Evolutionary conservation across 1,140 invertebrate species (phyloP), one percentile per base, ranked within the genome.

Genomic region (Drosophila leontia): DNA sequence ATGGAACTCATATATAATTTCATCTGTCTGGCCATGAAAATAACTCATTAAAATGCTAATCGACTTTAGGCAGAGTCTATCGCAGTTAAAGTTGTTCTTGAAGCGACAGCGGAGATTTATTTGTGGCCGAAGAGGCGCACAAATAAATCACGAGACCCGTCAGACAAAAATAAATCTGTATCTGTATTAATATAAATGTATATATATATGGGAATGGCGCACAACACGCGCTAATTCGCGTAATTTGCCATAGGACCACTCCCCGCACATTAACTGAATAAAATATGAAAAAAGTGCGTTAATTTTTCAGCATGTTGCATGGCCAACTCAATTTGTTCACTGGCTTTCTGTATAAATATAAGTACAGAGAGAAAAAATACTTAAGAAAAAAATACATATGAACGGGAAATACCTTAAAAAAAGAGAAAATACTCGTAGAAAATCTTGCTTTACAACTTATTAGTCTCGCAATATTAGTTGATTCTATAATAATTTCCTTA

Each of bases 251-350:
- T 17, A 44, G 34, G 48, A 63, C 34, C 53, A 50, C 70, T 61
- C 37, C 68, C 50, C 41, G 19, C 69, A 13, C 59, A 74, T 79
- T 72, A 68, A 42, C 34, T 60, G 67, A 72, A 72, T 51, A 65
- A 72, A 71, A 80, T 41, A 62, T 67, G 45, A 60, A 82, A 78
- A 82, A 86, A 86, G 81, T 82, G 78, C 75, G 82, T 86, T 79
- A 75, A 86, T 86, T 82, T 86, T 86, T 86, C 74, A 85, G 65
- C 69, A 78, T 78, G 78, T 74, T 62, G 53, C 75, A 76, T 79
- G 78, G 42, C 48, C 69, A 78, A 71, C 44, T 53, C 67, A 56
- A 70, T 68, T 70, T 68, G 67, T 70, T 42, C 23, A 7, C 23
- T 45, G 39, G 48, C 23, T 63, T 37, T 39, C 19, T 13, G 45